Base-by-base conservation (phyloP, 2,113 vertebrate genomes). In the Aythya baeri region DNA sequence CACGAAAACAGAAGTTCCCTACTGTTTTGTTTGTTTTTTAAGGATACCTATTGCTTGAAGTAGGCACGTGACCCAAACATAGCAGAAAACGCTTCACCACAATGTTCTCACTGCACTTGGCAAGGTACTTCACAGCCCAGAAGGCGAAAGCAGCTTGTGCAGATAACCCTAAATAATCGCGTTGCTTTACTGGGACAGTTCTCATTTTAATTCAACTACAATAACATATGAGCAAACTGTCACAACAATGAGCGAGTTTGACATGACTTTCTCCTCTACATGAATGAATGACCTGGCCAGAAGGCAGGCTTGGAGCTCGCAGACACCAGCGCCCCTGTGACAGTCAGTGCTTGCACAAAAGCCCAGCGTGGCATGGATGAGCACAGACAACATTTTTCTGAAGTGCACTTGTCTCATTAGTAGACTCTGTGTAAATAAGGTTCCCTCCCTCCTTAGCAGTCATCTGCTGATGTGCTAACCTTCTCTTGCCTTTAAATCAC, bases 341-440 rank as follows among this genome's bases (percentile, higher is more conserved):
- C 86, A 80, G 61, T 75, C 0, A 59, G 57, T 8, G 54, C 70
- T 75, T 55, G 54, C n/a, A 31, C 38, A 80, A 31, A 38, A 87
- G 65, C 81, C 58, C 87, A 80, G 38, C 31, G 13, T 4, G 18
- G 13, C 87, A 66, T 44, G 65, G 49, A 79, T 8, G 34, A 54
- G 62, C 63, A 88, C 34, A 77, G 50, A 73, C 17, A 87, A 59
- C 20, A 41, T 23, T 93, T 78, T 58, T 41, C 85, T 67, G 21
- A 90, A 96, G 88, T 75, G 49, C 70, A 54, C 79, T 93, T 75
- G 57, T 72, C 83, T 96, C 88, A 90, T 78, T 65, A 92, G 54
- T 77, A 90, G 34, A 77, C 26, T 65, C 43, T 4, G 32, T 13
- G 77, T 26, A 88, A 93, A 95, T 21, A 81, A 75, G 25, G 26